These are phyloP conservation scores for Elanus axillaris DNA, from an alignment of 2,113 vertebrate genomes.

Conservation along the genomic window DNA sequence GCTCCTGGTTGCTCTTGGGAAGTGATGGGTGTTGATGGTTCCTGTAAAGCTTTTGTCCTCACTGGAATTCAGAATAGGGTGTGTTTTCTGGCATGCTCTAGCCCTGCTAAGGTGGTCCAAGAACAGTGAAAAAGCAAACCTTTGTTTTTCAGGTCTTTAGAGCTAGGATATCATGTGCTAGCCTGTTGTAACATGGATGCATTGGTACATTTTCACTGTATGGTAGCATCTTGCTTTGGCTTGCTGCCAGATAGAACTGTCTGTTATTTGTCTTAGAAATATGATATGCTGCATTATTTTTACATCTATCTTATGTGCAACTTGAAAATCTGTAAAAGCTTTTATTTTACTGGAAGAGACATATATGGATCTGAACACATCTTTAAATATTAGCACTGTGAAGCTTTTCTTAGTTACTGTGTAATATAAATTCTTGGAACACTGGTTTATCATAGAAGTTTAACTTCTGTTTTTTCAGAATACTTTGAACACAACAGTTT, in stretches of 20 bases:
- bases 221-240: neutral
- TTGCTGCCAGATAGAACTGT: neutral
- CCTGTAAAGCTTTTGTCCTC: neutral
- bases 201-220: neutral
- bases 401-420: neutral
- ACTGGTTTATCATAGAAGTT: neutral
- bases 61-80: neutral
- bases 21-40: neutral
- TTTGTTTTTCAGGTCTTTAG: neutral
- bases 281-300: neutral
- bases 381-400: neutral
- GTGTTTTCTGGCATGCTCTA: neutral
- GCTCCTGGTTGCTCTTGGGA: neutral
- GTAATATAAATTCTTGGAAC: neutral
- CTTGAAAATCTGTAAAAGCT: neutral
- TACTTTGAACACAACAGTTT: slow-evolving; percentile 99
- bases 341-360: neutral
- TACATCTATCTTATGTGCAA: neutral
- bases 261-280: neutral
- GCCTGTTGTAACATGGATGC: neutral
- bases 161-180: neutral
- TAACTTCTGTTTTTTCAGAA: slow-evolving; percentile 78
- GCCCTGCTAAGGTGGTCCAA: neutral
- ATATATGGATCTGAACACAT: neutral
- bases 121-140: neutral